Percentiles rank a stretch among this genome's conserved stretches.
Conservation (phyloP, 1,140 invertebrate species). For the Neelides sp. region DNA sequence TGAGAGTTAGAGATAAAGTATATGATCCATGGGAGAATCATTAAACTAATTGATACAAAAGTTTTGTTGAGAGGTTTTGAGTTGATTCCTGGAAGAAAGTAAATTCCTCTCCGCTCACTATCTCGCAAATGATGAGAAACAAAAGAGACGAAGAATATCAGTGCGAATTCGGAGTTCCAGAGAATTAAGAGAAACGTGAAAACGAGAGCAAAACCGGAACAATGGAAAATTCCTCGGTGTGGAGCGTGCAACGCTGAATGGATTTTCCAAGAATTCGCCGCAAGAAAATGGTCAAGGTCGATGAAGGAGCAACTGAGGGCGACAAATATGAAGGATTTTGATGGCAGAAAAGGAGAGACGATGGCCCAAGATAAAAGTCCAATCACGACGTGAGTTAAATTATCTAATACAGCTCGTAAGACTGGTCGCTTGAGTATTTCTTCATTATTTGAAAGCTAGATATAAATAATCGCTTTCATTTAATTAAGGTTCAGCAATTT, state of each 20-base stretch:
- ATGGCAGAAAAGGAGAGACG: neutral
- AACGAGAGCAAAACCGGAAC: conserved; percentile 19
- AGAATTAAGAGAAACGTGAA: conserved; percentile 4
- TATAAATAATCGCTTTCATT: neutral
- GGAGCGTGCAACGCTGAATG: conserved; percentile 16
- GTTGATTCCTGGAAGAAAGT: conserved; percentile 18
- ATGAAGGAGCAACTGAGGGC: conserved; percentile 21
- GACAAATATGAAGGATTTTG: conserved; percentile 3
- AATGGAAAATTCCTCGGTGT: conserved; percentile 25
- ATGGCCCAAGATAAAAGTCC: conserved; percentile 23
- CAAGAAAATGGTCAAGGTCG: conserved; percentile 29
- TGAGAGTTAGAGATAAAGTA: too few species aligned
- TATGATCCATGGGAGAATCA: conserved; percentile 18
- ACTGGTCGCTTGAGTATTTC: neutral
- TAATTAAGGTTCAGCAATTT: neutral
- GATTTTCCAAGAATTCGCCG: conserved; percentile 14
- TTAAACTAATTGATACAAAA: conserved; percentile 12
- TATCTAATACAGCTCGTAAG: conserved; percentile 20
- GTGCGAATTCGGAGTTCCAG: conserved; percentile 6
- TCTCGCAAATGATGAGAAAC: conserved; percentile 29
- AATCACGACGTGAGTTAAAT: conserved; percentile 19
- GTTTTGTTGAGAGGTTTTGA: conserved; percentile 11
- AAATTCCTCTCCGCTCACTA: conserved; percentile 22
- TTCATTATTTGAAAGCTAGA: neutral
- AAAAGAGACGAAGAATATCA: conserved; percentile 20